Conservation (phyloP, 64 coral and sea anemone species). For the Porites australiensis region DNA sequence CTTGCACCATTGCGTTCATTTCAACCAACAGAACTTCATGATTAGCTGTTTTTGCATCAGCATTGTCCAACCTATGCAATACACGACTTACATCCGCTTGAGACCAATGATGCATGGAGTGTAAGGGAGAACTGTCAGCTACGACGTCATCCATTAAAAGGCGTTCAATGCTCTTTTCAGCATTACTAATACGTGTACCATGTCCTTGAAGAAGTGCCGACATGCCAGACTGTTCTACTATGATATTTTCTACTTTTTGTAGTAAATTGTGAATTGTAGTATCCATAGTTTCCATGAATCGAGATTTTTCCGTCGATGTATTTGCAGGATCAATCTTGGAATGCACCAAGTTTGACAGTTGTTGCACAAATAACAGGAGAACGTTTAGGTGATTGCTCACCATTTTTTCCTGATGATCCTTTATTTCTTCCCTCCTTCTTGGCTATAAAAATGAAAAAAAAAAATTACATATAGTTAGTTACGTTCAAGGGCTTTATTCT, state of each 20-base stretch:
- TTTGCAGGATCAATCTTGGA: background rate
- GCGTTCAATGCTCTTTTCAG: background rate
- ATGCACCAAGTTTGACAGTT: background rate
- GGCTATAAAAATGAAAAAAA: background rate
- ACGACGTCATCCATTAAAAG: slow-evolving; percentile 16
- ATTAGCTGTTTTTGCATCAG: slow-evolving; percentile 44
- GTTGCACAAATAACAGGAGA: background rate
- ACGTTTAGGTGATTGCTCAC: background rate
- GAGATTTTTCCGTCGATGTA: background rate
- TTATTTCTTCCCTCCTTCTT: slow-evolving; percentile 13
- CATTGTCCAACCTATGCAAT: slow-evolving; percentile 24
- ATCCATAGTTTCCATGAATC: background rate
- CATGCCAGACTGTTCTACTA: background rate
- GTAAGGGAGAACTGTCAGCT: background rate
- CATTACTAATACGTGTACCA: background rate
- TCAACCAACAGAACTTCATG: slow-evolving; percentile 56
- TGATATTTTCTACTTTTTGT: background rate
- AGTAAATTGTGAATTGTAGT: background rate
- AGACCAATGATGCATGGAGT: background rate
- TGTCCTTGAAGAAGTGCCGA: background rate
- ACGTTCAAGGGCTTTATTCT: background rate
- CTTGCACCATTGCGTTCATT: slow-evolving; percentile 18
- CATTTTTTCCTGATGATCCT: slow-evolving; percentile 1
- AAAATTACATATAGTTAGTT: background rate
- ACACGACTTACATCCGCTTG: background rate